Conservation (phyloP, 2,888 invertebrate species). For the Achlya flavicornis region DNA sequence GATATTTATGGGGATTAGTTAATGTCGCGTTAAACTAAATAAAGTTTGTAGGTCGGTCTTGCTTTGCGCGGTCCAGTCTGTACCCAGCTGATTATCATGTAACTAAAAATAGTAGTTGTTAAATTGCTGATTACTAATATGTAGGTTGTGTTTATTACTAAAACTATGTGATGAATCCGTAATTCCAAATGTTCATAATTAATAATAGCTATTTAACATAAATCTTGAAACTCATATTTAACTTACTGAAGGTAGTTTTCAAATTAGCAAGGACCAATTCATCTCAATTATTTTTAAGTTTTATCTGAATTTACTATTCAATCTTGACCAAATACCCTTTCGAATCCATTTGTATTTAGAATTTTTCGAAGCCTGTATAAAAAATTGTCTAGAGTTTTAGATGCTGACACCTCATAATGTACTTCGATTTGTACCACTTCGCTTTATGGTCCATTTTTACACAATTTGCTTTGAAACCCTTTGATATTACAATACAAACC, state of each 20-base stretch:
- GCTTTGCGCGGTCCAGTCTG: too few species aligned
- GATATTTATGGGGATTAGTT: too few species aligned
- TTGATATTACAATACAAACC: conserved; percentile 47
- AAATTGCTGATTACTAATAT: too few species aligned
- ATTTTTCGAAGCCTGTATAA: conserved; percentile 64
- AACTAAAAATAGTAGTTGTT: background rate
- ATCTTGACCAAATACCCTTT: conserved; percentile 66
- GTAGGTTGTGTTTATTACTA: too few species aligned
- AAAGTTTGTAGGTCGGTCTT: too few species aligned
- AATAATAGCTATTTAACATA: background rate
- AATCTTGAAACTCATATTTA: background rate
- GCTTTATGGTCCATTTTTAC: conserved; percentile 60
- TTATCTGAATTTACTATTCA: conserved; percentile 50
- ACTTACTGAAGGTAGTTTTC: conserved; percentile 40
- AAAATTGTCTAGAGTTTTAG: conserved; percentile 60
- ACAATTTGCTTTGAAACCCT: conserved; percentile 59
- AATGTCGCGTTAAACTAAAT: too few species aligned
- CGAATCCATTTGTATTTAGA: conserved; percentile 60
- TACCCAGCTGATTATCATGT: background rate
- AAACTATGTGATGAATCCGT: too few species aligned
- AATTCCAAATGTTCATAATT: background rate
- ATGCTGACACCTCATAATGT: conserved; percentile 52
- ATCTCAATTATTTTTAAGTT: conserved; percentile 49
- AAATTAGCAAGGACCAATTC: conserved; percentile 68
- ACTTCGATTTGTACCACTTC: conserved; percentile 56